Conservation (phyloP, 2,113 vertebrate genomes). For the Ctenomys sociabilis region DNA sequence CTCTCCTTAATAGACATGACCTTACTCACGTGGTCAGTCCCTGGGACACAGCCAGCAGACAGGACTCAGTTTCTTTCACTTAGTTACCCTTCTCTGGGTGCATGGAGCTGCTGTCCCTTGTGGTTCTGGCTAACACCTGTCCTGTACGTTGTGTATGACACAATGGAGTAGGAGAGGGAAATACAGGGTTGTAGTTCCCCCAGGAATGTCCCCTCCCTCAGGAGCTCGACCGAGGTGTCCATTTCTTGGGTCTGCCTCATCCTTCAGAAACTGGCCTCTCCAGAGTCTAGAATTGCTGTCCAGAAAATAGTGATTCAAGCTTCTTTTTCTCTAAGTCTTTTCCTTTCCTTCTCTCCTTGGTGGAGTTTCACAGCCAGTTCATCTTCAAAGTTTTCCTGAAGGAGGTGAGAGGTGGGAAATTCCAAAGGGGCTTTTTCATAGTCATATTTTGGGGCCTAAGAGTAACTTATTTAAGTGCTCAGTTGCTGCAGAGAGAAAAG, state of each 20-base stretch:
- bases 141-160: constrained; percentile 57
- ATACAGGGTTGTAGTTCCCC: not conserved
- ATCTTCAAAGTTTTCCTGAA: constrained; percentile 72
- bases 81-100: not conserved
- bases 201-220: not conserved
- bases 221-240: not conserved
- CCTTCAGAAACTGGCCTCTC: not conserved
- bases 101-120: not conserved
- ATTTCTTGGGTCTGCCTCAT: constrained; percentile 5
- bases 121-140: constrained; percentile 21
- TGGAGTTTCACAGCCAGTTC: constrained; percentile 10
- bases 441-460: not conserved
- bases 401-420: not conserved
- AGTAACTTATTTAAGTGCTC: not conserved
- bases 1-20: not conserved
- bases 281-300: not conserved
- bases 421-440: constrained; percentile 14
- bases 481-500: not conserved
- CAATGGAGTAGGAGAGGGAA: not conserved
- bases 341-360: not conserved
- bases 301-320: not conserved
- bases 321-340: not conserved
- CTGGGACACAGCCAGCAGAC: not conserved
- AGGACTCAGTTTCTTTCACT: not conserved
- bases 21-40: not conserved